These are phyloP conservation scores for Tenualosa thibaudeaui DNA, from an alignment of 2,797 vertebrate species.

Conservation along the genomic window DNA sequence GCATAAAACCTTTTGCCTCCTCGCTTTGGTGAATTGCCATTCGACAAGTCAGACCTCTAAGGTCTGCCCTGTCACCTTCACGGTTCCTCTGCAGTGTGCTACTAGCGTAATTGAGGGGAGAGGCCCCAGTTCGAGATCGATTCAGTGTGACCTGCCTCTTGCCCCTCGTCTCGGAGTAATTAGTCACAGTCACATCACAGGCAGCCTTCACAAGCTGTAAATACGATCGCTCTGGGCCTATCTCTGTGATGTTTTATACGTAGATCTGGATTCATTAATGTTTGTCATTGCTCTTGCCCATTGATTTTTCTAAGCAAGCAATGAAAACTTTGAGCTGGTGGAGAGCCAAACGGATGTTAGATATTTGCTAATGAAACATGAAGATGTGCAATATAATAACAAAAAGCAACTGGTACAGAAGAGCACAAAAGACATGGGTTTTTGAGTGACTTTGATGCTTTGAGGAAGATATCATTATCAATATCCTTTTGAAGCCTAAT, in stretches of 20 bases:
- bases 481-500: not conserved
- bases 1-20: not conserved
- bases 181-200: slow-evolving; percentile 47
- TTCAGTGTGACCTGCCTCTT: slow-evolving; percentile 47
- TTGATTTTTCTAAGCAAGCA: not conserved
- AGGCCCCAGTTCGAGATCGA: slow-evolving; percentile 46
- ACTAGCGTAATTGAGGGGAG: slow-evolving; percentile 50
- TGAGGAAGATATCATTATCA: not conserved
- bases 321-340: not conserved
- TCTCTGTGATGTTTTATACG: not conserved
- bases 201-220: slow-evolving; percentile 40
- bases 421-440: not conserved
- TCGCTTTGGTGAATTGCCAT: slow-evolving; percentile 8
- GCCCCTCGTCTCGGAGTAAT: slow-evolving; percentile 48
- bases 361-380: not conserved
- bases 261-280: not conserved
- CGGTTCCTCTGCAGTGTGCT: slow-evolving; percentile 41
- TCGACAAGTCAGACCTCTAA: slow-evolving; percentile 30
- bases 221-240: not conserved
- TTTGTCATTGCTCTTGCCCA: not conserved
- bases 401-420: not conserved
- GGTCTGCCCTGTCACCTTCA: slow-evolving; percentile 55
- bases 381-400: not conserved
- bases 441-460: not conserved
- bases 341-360: not conserved